Base-by-base conservation (phyloP, 2,888 invertebrate species). In the Lithodes maja region DNA sequence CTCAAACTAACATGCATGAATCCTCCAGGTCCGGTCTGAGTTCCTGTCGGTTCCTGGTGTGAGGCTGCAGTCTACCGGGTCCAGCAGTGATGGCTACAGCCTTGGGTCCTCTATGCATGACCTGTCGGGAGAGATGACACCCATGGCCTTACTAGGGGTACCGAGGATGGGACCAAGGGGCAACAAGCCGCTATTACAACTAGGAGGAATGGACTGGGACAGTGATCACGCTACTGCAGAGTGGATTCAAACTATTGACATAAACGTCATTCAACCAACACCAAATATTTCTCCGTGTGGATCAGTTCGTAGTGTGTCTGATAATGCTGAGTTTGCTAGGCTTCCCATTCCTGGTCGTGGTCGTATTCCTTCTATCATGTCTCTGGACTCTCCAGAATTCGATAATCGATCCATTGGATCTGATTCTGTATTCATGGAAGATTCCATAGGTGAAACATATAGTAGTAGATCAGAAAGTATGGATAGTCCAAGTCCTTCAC, bases 281-380 rank as follows among this genome's bases (percentile, higher is more conserved):
- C 97, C 97, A n/a, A 96, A 97, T 86, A 95, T 97, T 84, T 97
- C 97, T 71, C 97, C 97, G 7, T 96, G 96, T 93, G 96, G 95
- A 50, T 90, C 91, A 75, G 88, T 91, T 93, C 93, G 89, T 74
- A 92, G 92, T 77, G 90, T 91, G 91, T 92, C 88, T 92, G 12
- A 93, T 93, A 88, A 97, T 97, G 81, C 96, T 96, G 93, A 97
- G 96, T 93, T 97, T 97, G 94, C 96, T 95, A 93, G 96, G 96
- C 92, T 92, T 86, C 71, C 91, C 7, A 69, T 92, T 71, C 92
- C 91, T 15, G 83, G 84, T 9, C 69, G 89, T 17, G 85, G 83
- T 9, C 69, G 87, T 7, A 78, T 68, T 9, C 75, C 90, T 9
- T 75, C 78, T 1, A 52, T 85, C 33, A 17, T 86, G 55, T 90